These are phyloP conservation scores for Takifugu rubripes DNA, from an alignment of 2,797 vertebrate genomes.

Conservation along the genomic window DNA sequence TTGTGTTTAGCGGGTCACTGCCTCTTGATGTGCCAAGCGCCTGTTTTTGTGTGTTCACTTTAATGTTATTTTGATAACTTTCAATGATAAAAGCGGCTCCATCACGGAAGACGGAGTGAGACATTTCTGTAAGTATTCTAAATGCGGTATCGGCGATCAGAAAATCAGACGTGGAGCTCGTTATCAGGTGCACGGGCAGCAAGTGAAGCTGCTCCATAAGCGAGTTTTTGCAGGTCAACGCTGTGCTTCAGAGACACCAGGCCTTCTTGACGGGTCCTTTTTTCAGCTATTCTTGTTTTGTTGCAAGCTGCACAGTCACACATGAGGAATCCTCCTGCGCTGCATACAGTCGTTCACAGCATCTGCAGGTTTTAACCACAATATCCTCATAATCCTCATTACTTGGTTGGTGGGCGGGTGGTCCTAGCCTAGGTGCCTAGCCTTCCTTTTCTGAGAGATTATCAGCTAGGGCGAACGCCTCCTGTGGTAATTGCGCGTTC, in stretches of 20 bases:
- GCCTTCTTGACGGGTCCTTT: too few species aligned
- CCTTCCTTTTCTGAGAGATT: slow-evolving; percentile 7
- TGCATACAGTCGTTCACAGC: too few species aligned
- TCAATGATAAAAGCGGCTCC: slow-evolving; percentile 14
- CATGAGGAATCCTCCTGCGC: too few species aligned
- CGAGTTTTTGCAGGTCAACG: slow-evolving; percentile 9
- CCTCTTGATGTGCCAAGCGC: not conserved
- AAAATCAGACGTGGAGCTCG: slow-evolving; percentile 17
- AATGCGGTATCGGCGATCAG: slow-evolving; percentile 1
- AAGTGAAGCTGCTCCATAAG: slow-evolving; percentile 3
- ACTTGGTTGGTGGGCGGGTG: too few species aligned
- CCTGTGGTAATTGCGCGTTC: slow-evolving; percentile 23
- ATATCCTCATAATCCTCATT: too few species aligned
- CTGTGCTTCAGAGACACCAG: not conserved
- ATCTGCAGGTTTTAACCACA: too few species aligned
- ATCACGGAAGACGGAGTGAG: slow-evolving; percentile 1
- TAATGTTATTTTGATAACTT: slow-evolving; percentile 29
- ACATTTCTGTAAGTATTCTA: not conserved
- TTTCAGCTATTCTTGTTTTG: slow-evolving; percentile 13
- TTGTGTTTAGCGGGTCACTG: not conserved
- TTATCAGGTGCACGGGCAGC: slow-evolving; percentile 7
- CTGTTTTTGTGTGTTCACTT: slow-evolving; percentile 8
- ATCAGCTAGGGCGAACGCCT: not conserved
- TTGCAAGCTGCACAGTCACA: not conserved
- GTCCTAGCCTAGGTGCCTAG: not conserved